Percentiles rank a stretch among this genome's conserved stretches.
These are phyloP conservation scores for Sarcophaga variegata DNA, from an alignment of 2,888 invertebrate species.

Conservation along the genomic window DNA sequence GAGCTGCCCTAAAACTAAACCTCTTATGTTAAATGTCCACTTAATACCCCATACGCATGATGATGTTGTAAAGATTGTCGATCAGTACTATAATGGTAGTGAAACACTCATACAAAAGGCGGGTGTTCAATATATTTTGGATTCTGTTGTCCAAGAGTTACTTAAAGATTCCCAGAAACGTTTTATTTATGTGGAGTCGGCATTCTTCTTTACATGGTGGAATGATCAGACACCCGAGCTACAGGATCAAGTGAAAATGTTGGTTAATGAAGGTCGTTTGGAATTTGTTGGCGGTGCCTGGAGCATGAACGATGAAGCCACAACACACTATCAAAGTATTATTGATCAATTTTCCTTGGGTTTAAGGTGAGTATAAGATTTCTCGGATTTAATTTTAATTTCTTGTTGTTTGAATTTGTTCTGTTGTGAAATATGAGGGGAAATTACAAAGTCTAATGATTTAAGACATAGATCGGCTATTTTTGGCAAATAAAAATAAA, in stretches of 20 bases:
- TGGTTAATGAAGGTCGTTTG: conserved; percentile 88
- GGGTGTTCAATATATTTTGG: conserved; percentile 95
- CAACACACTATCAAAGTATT: conserved; percentile 86
- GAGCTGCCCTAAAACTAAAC: conserved; percentile 85
- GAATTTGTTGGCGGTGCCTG: conserved; percentile 91
- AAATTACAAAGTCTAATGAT: no score
- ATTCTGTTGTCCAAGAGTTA: conserved; percentile 91
- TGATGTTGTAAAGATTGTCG: conserved; percentile 96
- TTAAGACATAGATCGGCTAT: no score
- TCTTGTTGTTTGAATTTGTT: no score
- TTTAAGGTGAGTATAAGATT: conserved; percentile 82
- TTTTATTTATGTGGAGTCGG: conserved; percentile 95
- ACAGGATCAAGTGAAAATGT: conserved; percentile 84
- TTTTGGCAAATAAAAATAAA: no score
- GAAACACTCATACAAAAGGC: conserved; percentile 87
- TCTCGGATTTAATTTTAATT: no score
- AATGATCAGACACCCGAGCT: conserved; percentile 85
- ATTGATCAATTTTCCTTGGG: conserved; percentile 89
- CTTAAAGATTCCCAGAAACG: conserved; percentile 87
- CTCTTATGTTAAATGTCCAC: conserved; percentile 90
- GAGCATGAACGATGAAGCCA: conserved; percentile 93
- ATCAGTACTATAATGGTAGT: conserved; percentile 95
- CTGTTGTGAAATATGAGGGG: no score
- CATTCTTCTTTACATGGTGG: conserved; percentile 95
- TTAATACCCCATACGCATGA: conserved; percentile 95